A percentile compares a stretch with the other conserved stretches of the same genome.
Conservation (phyloP, 2,113 vertebrate species). For the Esox niger region DNA sequence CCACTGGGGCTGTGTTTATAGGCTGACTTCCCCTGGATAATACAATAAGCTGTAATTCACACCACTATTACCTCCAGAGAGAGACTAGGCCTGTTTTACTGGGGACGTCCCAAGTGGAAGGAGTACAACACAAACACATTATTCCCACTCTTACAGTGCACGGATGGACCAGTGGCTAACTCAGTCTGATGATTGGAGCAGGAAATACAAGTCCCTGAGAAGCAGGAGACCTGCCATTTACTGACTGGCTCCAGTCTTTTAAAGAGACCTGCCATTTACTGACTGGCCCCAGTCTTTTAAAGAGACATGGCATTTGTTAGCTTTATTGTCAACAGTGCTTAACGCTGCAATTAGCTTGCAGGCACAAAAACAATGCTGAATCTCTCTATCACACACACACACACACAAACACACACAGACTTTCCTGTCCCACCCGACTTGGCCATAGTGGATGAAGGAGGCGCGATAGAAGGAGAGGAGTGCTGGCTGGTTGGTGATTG, state of each 20-base stretch:
- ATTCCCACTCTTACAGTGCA: slow-evolving; percentile 48
- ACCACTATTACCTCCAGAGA: slow-evolving; percentile 64
- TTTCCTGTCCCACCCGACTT: too few relatives aligned
- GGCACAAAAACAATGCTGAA: too few relatives aligned
- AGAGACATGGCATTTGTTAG: too few relatives aligned
- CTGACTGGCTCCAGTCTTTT: neutral
- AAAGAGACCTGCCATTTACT: slow-evolving; percentile 31
- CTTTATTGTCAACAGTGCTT: too few relatives aligned
- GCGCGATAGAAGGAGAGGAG: too few relatives aligned
- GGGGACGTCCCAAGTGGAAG: slow-evolving; percentile 45
- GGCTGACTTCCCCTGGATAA: slow-evolving; percentile 58
- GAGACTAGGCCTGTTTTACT: slow-evolving; percentile 55
- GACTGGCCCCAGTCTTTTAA: neutral
- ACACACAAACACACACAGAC: too few relatives aligned
- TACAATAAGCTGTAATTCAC: slow-evolving; percentile 73
- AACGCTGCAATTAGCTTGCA: too few relatives aligned
- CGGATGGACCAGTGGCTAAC: neutral
- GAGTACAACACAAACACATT: slow-evolving; percentile 53
- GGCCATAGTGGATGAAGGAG: too few relatives aligned
- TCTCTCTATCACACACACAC: neutral
- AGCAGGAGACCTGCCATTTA: slow-evolving; percentile 35
- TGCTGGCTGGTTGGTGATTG: too few relatives aligned
- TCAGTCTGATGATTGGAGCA: slow-evolving; percentile 32
- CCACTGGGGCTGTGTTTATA: slow-evolving; percentile 59
- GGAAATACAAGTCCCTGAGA: slow-evolving; percentile 25